Percentiles rank a stretch among this genome's conserved stretches.
Evolutionary conservation across 2,888 invertebrate genomes (phyloP).

Genomic region (Drosophila pullipes): DNA sequence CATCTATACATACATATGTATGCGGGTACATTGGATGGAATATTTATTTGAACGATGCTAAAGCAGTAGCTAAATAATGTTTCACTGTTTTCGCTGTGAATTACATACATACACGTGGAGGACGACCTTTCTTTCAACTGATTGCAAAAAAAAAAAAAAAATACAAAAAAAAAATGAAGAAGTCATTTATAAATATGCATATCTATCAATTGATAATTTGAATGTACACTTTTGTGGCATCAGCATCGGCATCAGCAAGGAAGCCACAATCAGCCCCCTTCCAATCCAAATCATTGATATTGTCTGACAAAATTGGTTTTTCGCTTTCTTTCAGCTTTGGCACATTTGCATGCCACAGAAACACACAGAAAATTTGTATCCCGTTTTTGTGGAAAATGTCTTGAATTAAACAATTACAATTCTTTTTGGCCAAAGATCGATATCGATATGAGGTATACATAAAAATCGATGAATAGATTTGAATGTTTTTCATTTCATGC

Average conservation of each 20-base stretch:
- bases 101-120: background rate
- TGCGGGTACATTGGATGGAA: conserved; percentile 40
- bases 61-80: background rate
- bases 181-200: background rate
- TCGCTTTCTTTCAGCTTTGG: background rate
- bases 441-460: conserved; percentile 1
- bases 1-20: conserved; percentile 8
- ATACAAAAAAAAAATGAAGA: background rate
- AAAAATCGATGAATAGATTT: conserved; percentile 4
- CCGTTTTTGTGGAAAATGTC: conserved; percentile 4
- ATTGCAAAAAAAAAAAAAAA: background rate
- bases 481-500: background rate
- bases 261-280: background rate
- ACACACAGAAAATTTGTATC: conserved; percentile 5
- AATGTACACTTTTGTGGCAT: background rate
- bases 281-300: background rate
- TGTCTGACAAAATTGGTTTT: background rate
- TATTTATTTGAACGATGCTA: conserved; percentile 27
- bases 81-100: background rate
- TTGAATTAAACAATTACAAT: conserved; percentile 14
- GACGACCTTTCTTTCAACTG: background rate
- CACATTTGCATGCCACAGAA: conserved; percentile 15
- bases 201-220: background rate
- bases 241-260: background rate
- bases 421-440: conserved; percentile 7